Percentiles rank a stretch among this genome's conserved stretches.
Evolutionary conservation across 53 echinoderm and acorn worm genomes (phyloP).

Genomic region (Astropecten irregularis): DNA sequence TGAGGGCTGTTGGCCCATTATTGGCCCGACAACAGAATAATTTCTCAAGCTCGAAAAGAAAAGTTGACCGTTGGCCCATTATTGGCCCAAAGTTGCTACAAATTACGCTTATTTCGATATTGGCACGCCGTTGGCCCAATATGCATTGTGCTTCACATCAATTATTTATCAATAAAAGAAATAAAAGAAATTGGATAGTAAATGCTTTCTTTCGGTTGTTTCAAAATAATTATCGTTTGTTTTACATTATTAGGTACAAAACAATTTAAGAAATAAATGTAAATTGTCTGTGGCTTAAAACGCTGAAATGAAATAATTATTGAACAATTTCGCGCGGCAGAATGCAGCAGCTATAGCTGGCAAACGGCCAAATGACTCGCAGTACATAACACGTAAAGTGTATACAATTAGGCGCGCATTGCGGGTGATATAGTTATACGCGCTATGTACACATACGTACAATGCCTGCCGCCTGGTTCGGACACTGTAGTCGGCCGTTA

Average conservation of each 20-base stretch:
- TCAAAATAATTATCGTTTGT: not conserved
- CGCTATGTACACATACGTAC: too few relatives aligned
- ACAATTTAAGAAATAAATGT: not conserved
- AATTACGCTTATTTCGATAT: not conserved
- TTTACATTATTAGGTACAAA: not conserved
- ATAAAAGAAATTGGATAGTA: not conserved
- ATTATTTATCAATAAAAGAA: not conserved
- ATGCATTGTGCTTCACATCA: too few relatives aligned
- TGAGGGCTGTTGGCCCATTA: constrained; percentile 4
- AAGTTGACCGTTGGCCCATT: not conserved
- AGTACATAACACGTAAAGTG: not conserved
- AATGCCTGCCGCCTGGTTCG: too few relatives aligned
- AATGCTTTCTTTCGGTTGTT: not conserved
- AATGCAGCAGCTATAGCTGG: not conserved
- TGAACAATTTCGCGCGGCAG: too few relatives aligned
- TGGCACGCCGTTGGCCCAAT: not conserved
- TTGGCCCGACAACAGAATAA: constrained; percentile 10
- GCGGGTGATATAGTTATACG: too few relatives aligned
- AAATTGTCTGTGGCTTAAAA: not conserved
- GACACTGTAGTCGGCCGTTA: too few relatives aligned
- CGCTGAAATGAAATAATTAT: too few relatives aligned
- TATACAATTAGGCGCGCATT: too few relatives aligned
- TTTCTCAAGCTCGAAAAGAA: not conserved
- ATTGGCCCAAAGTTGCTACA: not conserved
- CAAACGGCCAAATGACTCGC: not conserved